Evolutionary conservation across 2,888 invertebrate species (phyloP).

Genomic region (Cantharis flavilabris): DNA sequence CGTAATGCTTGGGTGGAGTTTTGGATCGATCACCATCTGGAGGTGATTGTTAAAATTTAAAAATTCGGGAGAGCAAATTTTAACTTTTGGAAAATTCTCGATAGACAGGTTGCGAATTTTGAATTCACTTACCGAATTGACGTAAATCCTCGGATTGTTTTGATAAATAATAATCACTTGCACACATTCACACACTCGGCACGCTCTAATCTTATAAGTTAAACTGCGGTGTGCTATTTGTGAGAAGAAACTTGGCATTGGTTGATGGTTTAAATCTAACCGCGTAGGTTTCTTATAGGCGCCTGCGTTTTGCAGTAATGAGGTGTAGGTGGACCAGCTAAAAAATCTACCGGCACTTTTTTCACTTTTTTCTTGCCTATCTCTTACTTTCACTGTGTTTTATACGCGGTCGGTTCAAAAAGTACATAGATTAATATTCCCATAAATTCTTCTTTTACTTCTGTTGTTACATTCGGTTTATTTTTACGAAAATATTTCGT

Average conservation of each 20-base stretch:
- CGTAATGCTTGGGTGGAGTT: neutral
- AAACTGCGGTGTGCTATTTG: slow-evolving; percentile 35
- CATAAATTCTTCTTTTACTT: too few relatives aligned
- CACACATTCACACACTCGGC: slow-evolving; percentile 16
- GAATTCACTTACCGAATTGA: neutral
- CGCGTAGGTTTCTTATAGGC: slow-evolving; percentile 33
- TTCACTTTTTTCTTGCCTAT: neutral
- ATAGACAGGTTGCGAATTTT: neutral
- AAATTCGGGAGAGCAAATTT: neutral
- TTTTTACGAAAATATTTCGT: neutral
- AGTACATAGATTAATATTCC: neutral
- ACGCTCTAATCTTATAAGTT: slow-evolving; percentile 16
- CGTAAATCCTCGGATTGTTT: neutral
- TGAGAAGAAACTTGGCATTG: slow-evolving; percentile 31
- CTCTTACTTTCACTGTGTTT: neutral
- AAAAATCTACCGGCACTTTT: neutral
- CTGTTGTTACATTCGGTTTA: too few relatives aligned
- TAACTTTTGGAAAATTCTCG: neutral
- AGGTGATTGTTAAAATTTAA: neutral
- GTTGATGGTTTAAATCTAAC: slow-evolving; percentile 36
- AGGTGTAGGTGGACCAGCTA: neutral
- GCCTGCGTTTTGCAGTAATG: neutral
- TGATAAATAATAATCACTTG: slow-evolving; percentile 7
- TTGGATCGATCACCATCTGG: neutral
- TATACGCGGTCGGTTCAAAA: neutral